Percentiles rank a stretch among this genome's conserved stretches.
Evolutionary conservation across 2,888 invertebrate species (phyloP).

Genomic region (Trissonchulus latispiculum): DNA sequence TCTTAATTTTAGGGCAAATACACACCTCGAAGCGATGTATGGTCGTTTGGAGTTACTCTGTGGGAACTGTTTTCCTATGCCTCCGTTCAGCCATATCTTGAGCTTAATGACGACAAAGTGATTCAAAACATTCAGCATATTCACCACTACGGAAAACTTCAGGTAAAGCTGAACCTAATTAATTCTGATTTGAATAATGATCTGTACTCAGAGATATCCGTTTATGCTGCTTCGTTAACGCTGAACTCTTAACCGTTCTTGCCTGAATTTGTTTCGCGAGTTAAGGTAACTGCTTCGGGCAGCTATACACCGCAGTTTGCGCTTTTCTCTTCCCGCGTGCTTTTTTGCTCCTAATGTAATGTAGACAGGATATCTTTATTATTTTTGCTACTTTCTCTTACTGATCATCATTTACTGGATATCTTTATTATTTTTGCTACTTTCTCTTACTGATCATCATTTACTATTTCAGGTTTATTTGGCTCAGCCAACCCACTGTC

Average conservation of each 20-base stretch:
- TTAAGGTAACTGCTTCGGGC: too few relatives aligned
- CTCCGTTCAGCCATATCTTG: slow-evolving; percentile 64
- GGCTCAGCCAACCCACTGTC: neutral
- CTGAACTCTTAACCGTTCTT: too few relatives aligned
- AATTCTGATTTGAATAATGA: too few relatives aligned
- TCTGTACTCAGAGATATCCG: too few relatives aligned
- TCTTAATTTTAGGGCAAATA: slow-evolving; percentile 65
- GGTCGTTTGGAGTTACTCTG: slow-evolving; percentile 76
- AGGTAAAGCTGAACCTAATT: slow-evolving; percentile 16
- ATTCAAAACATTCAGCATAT: slow-evolving; percentile 58
- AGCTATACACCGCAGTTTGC: too few relatives aligned
- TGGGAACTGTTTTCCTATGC: slow-evolving; percentile 74
- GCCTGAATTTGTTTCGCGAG: too few relatives aligned
- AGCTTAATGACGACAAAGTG: slow-evolving; percentile 64
- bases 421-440: neutral
- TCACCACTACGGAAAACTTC: slow-evolving; percentile 60
- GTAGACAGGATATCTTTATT: neutral
- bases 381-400: too few relatives aligned
- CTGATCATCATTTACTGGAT: neutral
- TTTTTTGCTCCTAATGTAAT: too few relatives aligned
- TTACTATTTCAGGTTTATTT: neutral
- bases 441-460: too few relatives aligned
- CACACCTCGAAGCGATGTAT: slow-evolving; percentile 74
- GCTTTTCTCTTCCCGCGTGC: too few relatives aligned
- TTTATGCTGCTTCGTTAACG: too few relatives aligned